Evolutionary conservation across 2,888 invertebrate species (phyloP).

Genomic region (Diaperis boleti): DNA sequence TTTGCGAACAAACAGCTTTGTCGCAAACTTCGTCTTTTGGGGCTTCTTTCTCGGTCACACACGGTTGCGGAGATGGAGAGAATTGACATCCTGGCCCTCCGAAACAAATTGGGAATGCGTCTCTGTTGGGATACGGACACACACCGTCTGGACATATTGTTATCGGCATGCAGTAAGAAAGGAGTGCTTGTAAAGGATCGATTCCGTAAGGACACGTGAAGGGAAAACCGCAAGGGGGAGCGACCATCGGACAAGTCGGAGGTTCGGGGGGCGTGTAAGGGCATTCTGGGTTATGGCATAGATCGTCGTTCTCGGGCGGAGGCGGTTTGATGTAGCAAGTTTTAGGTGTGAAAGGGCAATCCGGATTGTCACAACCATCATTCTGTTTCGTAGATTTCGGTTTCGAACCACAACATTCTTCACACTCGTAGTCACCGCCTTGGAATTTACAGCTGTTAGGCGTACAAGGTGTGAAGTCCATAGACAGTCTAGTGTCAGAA

Average conservation of each 20-base stretch:
- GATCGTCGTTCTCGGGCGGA: background rate
- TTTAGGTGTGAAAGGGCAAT: constrained; percentile 46
- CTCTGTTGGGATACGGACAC: constrained; percentile 2
- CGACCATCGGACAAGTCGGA: background rate
- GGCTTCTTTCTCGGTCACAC: background rate
- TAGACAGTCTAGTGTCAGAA: background rate
- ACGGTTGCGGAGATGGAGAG: constrained; percentile 1
- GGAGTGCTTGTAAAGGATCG: background rate
- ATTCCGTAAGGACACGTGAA: background rate
- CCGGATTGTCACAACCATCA: constrained; percentile 45
- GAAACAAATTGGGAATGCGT: constrained; percentile 5
- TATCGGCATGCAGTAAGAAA: constrained; percentile 2
- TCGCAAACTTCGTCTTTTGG: constrained; percentile 15
- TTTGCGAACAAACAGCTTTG: constrained; percentile 51
- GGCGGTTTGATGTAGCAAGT: background rate
- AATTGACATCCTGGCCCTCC: background rate
- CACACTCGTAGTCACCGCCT: background rate
- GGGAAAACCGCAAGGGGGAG: background rate
- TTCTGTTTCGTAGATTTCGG: background rate
- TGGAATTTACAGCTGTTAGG: background rate
- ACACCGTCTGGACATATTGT: constrained; percentile 10
- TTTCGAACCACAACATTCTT: background rate
- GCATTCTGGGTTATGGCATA: background rate
- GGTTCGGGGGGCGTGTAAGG: background rate
- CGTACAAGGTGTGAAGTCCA: background rate